Evolutionary conservation across 2,113 vertebrate species (phyloP).

Genomic region (Rhinolophus ferrumequinum): DNA sequence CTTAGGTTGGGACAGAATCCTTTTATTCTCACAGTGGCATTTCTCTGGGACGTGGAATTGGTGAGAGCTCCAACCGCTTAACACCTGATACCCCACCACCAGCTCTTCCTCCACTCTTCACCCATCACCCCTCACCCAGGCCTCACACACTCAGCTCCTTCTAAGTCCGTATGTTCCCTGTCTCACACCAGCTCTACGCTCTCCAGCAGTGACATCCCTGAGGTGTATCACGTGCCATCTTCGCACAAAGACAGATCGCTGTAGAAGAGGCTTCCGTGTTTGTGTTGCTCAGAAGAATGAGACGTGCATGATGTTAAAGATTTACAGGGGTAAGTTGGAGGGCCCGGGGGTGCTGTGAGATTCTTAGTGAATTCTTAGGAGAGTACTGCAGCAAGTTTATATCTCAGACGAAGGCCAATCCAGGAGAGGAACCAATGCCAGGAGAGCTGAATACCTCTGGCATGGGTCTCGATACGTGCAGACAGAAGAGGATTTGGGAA

Average conservation of each 20-base stretch:
- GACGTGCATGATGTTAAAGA: constrained; percentile 54
- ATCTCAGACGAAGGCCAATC: not conserved
- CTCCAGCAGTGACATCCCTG: constrained; percentile 23
- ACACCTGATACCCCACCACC: not conserved
- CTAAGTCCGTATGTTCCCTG: too few species aligned
- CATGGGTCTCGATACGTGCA: rapidly evolving
- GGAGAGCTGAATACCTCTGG: not conserved
- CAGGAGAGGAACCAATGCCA: not conserved
- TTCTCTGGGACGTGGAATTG: not conserved
- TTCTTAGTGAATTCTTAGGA: not conserved
- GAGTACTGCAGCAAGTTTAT: not conserved
- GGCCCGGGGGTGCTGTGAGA: not conserved
- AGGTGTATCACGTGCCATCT: constrained; percentile 58
- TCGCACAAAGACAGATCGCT: not conserved
- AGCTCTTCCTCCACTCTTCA: not conserved
- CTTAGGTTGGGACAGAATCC: not conserved
- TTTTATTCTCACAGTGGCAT: not conserved
- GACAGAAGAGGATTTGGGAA: not conserved
- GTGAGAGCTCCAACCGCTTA: not conserved
- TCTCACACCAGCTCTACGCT: not conserved
- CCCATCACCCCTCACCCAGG: not conserved
- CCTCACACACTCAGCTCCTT: not conserved
- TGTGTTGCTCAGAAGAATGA: not conserved
- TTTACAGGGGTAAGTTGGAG: constrained; percentile 51
- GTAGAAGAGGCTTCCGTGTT: constrained; percentile 62